Base-by-base conservation (phyloP, 1,140 invertebrate species). In the Drosophila malerkotliana region DNA sequence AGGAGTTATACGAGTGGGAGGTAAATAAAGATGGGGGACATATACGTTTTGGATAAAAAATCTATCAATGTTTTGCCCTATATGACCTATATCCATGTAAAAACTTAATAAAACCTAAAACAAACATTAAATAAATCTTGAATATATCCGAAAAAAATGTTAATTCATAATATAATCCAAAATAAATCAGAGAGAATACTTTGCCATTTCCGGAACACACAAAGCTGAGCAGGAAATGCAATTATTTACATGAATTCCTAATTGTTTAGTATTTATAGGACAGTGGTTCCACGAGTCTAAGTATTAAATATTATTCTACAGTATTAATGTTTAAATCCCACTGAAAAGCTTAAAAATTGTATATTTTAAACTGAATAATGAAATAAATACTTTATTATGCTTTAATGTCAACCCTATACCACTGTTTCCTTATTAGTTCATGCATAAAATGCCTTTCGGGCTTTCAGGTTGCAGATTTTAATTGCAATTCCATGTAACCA, bases 401-500 rank as follows among this genome's bases (percentile, higher is more conserved):
- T 34, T 34, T 34, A 12, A 37, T 12, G 8, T 3, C 1, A 37
- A n/a, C 4, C 12, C 4, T 4, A n/a, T 8, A 24, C 54, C 55
- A 48, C 15, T n/a, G 57, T 32, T 15, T 32, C 14, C 18, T 15
- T 10, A 30, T 1, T 56, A 39, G 68, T 69, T 69, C 26, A 69
- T 49, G 63, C 67, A 49, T 39, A 54, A 66, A 63, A 76, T 59
- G 78, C 72, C 77, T 71, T 55, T 60, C 34, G 54, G 64, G 64
- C 59, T 56, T 47, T 64, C 41, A 57, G 64, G 60, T 56, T 56
- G 37, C 9, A 45, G 54, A 53, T 76, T 72, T 84, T 83, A 84
- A 83, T 84, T 84, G 64, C 54, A 67, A 79, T 83, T 75, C 61
- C 49, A 75, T 75, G 80, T 73, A 55, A 49, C 34, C 34, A 30